Conservation (phyloP, 2,888 invertebrate species). For the Ashinkailepas kermadecensis region DNA sequence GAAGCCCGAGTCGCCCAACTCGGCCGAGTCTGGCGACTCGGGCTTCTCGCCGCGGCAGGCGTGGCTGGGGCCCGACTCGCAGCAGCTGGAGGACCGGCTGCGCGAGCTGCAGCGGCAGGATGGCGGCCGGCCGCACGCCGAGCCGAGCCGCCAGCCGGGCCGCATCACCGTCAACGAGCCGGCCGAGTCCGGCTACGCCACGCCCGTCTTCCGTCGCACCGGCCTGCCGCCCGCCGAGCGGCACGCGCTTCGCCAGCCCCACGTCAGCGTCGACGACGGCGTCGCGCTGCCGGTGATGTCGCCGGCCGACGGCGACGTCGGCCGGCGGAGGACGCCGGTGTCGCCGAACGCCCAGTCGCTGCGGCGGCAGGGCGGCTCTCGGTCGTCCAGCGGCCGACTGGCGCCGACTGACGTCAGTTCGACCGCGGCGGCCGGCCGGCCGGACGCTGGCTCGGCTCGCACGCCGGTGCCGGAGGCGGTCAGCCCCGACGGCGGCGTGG, state of each 20-base stretch:
- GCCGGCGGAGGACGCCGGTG: too few species aligned
- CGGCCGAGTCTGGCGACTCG: slow-evolving; percentile 31
- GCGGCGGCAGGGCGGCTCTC: too few species aligned
- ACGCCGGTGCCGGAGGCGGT: too few species aligned
- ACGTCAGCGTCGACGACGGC: too few species aligned
- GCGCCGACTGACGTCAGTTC: background rate
- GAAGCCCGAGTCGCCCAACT: background rate
- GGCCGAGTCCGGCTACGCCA: background rate
- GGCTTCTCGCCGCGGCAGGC: slow-evolving; percentile 30
- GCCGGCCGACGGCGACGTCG: too few species aligned
- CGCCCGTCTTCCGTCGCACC: background rate
- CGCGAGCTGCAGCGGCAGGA: slow-evolving; percentile 22
- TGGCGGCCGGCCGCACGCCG: background rate
- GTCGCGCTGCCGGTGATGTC: too few species aligned
- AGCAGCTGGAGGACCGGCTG: slow-evolving; percentile 28
- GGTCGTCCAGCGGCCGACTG: too few species aligned
- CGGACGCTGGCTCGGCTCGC: too few species aligned
- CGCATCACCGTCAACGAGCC: background rate
- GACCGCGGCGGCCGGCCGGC: background rate
- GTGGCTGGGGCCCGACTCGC: slow-evolving; percentile 31
- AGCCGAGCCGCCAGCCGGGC: background rate
- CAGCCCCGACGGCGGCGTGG: too few species aligned
- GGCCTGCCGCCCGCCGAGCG: too few species aligned
- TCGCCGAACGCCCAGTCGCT: too few species aligned
- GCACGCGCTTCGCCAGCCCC: too few species aligned